phyloP scores from a whole-genome alignment of 2,113 vertebrate species.

The Colius striatus region DNA sequence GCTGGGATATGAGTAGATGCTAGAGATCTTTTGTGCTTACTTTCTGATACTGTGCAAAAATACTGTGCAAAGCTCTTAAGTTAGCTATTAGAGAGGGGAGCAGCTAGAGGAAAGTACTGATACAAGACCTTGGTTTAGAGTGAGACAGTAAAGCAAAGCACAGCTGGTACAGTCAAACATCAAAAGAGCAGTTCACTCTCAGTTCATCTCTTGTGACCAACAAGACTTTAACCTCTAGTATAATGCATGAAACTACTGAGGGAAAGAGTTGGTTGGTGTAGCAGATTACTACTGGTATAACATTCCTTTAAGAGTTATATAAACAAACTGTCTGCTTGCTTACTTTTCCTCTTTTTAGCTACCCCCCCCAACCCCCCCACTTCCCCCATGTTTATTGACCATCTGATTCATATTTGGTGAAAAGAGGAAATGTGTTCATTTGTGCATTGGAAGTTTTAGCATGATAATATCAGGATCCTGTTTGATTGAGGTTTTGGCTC shows the following conservation, averaged over 20 bases:
- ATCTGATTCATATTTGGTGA: background rate
- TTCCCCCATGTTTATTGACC: background rate
- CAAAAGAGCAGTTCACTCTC: background rate
- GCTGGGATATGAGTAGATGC: background rate
- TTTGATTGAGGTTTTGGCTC: background rate
- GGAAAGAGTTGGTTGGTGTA: background rate
- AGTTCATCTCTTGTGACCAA: background rate
- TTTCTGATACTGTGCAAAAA: background rate
- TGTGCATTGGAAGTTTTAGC: background rate
- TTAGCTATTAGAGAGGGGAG: background rate
- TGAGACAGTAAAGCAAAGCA: background rate
- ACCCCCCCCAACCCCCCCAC: no score
- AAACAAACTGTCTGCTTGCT: background rate
- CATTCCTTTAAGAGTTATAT: background rate
- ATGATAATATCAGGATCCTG: no score
- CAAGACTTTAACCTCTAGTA: background rate
- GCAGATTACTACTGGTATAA: background rate
- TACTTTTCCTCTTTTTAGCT: background rate
- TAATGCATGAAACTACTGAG: background rate
- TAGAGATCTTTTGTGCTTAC: background rate
- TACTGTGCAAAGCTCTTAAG: background rate
- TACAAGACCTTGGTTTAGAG: background rate
- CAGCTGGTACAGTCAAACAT: background rate
- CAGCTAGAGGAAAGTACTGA: background rate
- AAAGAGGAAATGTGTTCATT: background rate